Base-by-base conservation (phyloP, 1,140 invertebrate species). In the Ceratosolen solmsi region DNA sequence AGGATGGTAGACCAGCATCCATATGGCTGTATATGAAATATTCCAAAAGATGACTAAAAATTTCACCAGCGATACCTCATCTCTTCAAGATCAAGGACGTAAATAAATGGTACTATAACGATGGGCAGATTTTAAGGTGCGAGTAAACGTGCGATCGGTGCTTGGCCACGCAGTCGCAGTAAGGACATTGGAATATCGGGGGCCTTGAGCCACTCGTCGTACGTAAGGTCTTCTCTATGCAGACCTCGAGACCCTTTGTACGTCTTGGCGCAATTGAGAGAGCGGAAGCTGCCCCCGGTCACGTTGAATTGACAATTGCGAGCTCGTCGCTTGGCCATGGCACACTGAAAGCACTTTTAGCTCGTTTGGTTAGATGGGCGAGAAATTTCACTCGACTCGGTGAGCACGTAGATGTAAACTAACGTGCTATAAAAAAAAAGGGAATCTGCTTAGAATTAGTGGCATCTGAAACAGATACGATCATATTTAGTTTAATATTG, bases 81-180 rank as follows among this genome's bases (percentile, higher is more conserved):
- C n/a, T n/a, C n/a, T n/a, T n/a, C n/a, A n/a, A n/a, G n/a, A n/a
- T n/a, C n/a, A n/a, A n/a, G n/a, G n/a, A n/a, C n/a, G n/a, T n/a
- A n/a, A n/a, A n/a, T n/a, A n/a, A n/a, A n/a, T n/a, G n/a, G n/a
- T n/a, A n/a, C n/a, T n/a, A n/a, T n/a, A n/a, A n/a, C n/a, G n/a
- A n/a, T n/a, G n/a, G n/a, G n/a, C n/a, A n/a, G n/a, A n/a, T n/a
- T n/a, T n/a, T n/a, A 46, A 13, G 13, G 41, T 46, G 41, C 41
- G 41, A 46, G 41, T 46, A 20, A 96, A n/a, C 92, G 89, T 96
- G 95, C 25, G 86, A 85, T 7, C 90, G 90, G 68, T 92, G 89
- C 33, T 91, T 90, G 85, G 88, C 89, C 36, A 87, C 87, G 27
- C n/a, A n/a, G n/a, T 82, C 82, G 63, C 89, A 90, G 49, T 88